Evolutionary conservation across 2,888 invertebrate genomes (phyloP).

Genomic region (Cryptocheilus praepositus): DNA sequence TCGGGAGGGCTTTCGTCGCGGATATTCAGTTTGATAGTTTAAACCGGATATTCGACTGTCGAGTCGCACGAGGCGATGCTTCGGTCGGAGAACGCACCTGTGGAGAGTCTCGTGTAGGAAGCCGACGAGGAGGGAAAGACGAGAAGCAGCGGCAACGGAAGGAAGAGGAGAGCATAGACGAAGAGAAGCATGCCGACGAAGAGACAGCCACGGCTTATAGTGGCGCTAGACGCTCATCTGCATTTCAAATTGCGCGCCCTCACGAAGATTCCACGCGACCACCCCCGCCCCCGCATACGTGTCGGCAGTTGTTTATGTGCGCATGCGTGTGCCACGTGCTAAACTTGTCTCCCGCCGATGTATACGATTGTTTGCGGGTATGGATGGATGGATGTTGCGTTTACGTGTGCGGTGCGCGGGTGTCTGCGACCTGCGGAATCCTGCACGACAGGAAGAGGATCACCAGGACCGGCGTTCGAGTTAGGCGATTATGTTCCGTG

Average conservation of each 20-base stretch:
- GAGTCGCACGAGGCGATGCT: constrained; percentile 4
- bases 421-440: too few species aligned
- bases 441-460: too few species aligned
- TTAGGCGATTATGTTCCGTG: too few species aligned
- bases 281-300: neutral
- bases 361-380: too few species aligned
- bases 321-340: neutral
- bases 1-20: constrained; percentile 13
- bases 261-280: constrained; percentile 42
- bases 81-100: constrained; percentile 12
- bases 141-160: neutral
- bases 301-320: neutral
- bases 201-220: constrained; percentile 45
- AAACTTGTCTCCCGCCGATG: too few species aligned
- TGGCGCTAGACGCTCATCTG: constrained; percentile 63
- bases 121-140: constrained; percentile 2
- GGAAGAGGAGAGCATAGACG: constrained; percentile 8
- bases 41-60: constrained; percentile 41
- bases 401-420: too few species aligned
- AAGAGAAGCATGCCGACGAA: constrained; percentile 12
- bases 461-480: too few species aligned
- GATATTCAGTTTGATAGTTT: constrained; percentile 41
- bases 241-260: constrained; percentile 61
- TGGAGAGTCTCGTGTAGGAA: neutral
- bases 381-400: too few species aligned